phyloP scores from a whole-genome alignment of 1,140 invertebrate species.

The Drosophila nasuta region DNA sequence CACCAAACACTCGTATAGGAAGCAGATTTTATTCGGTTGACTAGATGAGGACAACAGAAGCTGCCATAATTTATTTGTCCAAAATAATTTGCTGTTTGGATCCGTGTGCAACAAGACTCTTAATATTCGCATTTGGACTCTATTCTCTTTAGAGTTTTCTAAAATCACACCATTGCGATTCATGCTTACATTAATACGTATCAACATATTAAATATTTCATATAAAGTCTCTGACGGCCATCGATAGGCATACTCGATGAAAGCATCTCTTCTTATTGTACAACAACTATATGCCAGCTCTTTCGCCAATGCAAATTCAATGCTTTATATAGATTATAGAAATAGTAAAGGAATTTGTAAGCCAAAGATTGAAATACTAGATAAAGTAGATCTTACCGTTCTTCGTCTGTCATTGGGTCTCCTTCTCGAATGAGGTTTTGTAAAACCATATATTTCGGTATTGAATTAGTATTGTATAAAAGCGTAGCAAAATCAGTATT shows the following conservation, averaged over 20 bases:
- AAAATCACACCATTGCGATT: neutral
- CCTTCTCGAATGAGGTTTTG: neutral
- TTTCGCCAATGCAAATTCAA: neutral
- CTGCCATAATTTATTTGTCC: neutral
- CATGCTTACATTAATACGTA: neutral
- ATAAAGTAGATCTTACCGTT: neutral
- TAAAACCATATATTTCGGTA: neutral
- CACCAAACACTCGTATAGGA: neutral
- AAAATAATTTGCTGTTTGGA: neutral
- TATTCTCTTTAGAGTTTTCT: neutral
- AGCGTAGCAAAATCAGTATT: neutral
- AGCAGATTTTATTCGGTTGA: neutral
- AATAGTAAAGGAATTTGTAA: neutral
- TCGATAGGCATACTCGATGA: neutral
- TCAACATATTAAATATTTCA: neutral
- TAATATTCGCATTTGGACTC: neutral
- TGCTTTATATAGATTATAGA: neutral
- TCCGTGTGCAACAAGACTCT: neutral
- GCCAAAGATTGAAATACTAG: too few species aligned
- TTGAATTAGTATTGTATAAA: too few species aligned
- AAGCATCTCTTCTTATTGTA: neutral
- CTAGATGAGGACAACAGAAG: neutral
- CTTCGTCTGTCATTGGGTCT: neutral
- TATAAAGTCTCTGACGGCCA: neutral
- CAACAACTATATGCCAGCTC: neutral